Conservation (phyloP, 1,140 invertebrate species). For the Batillaria attramentaria region DNA sequence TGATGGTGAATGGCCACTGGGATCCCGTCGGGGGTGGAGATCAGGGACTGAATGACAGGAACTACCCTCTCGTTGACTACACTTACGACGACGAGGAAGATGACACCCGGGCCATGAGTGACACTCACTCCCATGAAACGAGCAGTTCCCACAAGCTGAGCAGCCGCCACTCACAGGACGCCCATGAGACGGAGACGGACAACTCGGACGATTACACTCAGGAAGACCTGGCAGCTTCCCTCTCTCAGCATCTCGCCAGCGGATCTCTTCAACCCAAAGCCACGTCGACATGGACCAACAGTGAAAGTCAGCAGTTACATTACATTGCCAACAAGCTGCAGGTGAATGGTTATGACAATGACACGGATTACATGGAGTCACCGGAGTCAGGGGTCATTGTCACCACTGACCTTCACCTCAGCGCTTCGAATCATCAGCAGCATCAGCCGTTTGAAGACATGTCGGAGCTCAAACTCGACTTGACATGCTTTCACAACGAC, state of each 20-base stretch:
- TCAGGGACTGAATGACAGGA: background rate
- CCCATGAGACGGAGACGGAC: constrained; percentile 22
- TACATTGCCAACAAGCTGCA: background rate
- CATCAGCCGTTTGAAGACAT: background rate
- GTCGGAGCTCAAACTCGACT: constrained; percentile 16
- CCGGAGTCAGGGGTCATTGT: background rate
- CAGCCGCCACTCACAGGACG: constrained; percentile 12
- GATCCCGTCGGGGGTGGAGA: background rate
- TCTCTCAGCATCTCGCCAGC: constrained; percentile 2
- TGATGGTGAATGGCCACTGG: constrained; percentile 8
- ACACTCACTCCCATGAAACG: background rate
- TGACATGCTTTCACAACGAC: constrained; percentile 12
- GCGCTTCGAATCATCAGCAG: background rate
- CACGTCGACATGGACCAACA: no score
- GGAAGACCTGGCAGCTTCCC: constrained; percentile 23
- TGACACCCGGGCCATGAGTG: constrained; percentile 17
- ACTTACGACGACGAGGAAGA: constrained; percentile 20
- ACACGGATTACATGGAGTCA: background rate
- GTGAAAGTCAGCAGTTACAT: no score
- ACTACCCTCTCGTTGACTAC: background rate
- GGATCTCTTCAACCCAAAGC: background rate
- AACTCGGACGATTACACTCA: constrained; percentile 28
- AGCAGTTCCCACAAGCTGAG: constrained; percentile 4
- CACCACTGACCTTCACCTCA: no score
- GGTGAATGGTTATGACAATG: background rate